Percentiles rank a stretch among this genome's conserved stretches.
These are phyloP conservation scores for Chauna torquata DNA, from an alignment of 2,113 vertebrate genomes.

Conservation along the genomic window DNA sequence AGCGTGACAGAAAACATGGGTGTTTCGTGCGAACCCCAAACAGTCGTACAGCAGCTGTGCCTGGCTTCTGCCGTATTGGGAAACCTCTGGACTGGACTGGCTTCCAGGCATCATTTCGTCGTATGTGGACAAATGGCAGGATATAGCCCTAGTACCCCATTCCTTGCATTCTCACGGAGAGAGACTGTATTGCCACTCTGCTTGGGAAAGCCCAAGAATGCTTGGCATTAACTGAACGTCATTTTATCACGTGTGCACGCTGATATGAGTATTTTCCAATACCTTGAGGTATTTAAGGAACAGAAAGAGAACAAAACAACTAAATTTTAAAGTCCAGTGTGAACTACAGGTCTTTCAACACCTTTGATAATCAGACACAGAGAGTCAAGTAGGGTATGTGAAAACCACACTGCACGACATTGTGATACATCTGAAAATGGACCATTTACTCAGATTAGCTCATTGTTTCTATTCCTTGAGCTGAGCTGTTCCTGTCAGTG, in stretches of 20 bases:
- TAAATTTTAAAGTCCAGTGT: neutral
- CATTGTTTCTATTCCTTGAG: conserved; percentile 9
- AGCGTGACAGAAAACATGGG: neutral
- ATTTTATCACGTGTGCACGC: neutral
- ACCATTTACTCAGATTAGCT: conserved; percentile 14
- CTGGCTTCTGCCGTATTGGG: neutral
- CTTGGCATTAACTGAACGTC: fast-evolving
- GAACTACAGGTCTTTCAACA: neutral
- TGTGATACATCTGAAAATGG: neutral
- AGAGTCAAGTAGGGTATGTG: neutral
- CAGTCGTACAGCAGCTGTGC: neutral
- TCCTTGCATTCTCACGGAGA: neutral
- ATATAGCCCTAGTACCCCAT: neutral
- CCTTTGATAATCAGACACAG: neutral
- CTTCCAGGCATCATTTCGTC: neutral
- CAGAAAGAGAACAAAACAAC: neutral
- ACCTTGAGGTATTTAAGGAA: neutral
- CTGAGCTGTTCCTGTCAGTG: neutral
- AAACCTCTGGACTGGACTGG: neutral
- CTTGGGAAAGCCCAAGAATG: neutral
- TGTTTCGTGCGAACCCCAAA: neutral
- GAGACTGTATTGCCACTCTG: neutral
- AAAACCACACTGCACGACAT: neutral
- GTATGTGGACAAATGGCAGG: neutral
- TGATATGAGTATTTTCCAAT: neutral